Evolutionary conservation across 2,797 vertebrate species (phyloP).

Genomic region (Anguilla obscura): DNA sequence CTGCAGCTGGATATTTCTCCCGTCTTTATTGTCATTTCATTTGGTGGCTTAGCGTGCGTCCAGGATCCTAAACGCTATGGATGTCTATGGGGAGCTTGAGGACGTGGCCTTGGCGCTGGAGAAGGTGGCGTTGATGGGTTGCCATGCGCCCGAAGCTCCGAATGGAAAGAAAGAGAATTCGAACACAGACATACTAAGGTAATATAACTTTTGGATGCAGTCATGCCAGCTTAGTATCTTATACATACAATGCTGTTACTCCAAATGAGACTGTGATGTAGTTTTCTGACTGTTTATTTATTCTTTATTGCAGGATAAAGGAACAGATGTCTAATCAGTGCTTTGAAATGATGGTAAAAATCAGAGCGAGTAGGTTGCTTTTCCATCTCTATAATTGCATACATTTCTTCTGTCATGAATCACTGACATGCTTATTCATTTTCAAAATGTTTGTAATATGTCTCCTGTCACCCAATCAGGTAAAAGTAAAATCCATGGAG

Average conservation of each 20-base stretch:
- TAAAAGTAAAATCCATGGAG: conserved; percentile 5
- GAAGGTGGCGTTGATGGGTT: conserved; percentile 33
- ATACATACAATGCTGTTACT: background rate
- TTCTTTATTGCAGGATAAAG: conserved; percentile 63
- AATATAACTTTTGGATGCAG: background rate
- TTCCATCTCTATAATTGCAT: background rate
- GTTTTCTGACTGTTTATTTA: background rate
- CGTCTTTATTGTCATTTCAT: background rate
- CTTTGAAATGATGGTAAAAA: conserved; percentile 74
- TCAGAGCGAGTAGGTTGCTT: conserved; percentile 62
- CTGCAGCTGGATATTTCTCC: background rate
- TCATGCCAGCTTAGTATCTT: background rate
- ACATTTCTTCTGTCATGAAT: background rate
- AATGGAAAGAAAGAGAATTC: conserved; percentile 41
- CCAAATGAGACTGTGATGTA: background rate
- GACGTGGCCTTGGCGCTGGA: conserved; percentile 44
- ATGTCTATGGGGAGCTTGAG: conserved; percentile 27
- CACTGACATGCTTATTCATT: background rate
- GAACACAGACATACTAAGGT: conserved; percentile 65
- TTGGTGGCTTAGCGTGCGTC: background rate
- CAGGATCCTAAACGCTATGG: background rate
- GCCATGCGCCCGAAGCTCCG: conserved; percentile 33
- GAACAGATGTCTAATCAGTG: conserved; percentile 75
- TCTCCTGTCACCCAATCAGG: conserved; percentile 9
- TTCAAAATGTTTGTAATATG: background rate